These are phyloP conservation scores for Tenrec ecaudatus DNA, from an alignment of 2,113 vertebrate species.

Conservation along the genomic window DNA sequence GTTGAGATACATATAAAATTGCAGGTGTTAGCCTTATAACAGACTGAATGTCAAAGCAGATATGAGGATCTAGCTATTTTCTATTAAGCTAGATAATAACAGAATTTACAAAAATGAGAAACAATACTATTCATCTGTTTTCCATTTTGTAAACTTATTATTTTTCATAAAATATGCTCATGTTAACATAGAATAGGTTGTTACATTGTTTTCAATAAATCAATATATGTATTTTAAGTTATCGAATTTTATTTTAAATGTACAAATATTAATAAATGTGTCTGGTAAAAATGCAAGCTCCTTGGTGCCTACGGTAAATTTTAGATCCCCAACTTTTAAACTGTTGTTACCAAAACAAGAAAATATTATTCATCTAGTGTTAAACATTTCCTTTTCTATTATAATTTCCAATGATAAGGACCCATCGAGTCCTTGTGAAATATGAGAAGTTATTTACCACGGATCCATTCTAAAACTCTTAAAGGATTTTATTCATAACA, in stretches of 20 bases:
- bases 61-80: not conserved
- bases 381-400: constrained; percentile 10
- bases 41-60: not conserved
- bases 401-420: constrained; percentile 13
- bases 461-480: not conserved
- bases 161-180: not conserved
- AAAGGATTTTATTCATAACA: not conserved
- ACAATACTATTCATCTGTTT: not conserved
- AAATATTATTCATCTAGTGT: not conserved
- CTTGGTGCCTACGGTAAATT: not conserved
- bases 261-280: not conserved
- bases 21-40: not conserved
- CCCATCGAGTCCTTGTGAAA: constrained; percentile 43
- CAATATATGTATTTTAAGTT: constrained; percentile 2
- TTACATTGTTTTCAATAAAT: constrained; percentile 7
- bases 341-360: constrained; percentile 16
- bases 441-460: constrained; percentile 16
- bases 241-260: not conserved
- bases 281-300: not conserved
- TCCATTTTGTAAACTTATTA: constrained; percentile 15
- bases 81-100: not conserved
- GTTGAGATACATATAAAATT: not conserved
- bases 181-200: not conserved
- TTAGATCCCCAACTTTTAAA: not conserved
- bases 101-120: constrained; percentile 7